Conservation (phyloP, 2,797 vertebrate species). For the Aulostomus chinensis region DNA sequence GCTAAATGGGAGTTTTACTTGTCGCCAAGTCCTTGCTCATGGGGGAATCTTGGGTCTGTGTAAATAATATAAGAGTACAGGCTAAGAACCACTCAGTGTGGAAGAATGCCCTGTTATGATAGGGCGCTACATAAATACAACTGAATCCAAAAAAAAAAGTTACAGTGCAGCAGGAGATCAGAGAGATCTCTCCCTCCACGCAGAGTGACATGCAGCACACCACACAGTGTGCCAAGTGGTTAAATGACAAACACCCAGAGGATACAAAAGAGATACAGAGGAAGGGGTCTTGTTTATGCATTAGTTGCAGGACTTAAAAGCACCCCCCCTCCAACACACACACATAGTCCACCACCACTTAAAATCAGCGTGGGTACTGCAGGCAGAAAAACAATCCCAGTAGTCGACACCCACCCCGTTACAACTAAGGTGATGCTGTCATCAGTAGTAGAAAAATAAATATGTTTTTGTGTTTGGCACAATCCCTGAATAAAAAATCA, state of each 20-base stretch:
- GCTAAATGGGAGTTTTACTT: no score
- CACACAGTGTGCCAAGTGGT: slow-evolving; percentile 39
- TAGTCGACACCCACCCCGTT: slow-evolving; percentile 16
- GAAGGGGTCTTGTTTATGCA: no score
- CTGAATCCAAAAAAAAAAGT: no score
- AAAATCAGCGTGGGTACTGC: slow-evolving; percentile 58
- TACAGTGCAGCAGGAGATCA: slow-evolving; percentile 24
- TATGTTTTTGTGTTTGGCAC: slow-evolving; percentile 22
- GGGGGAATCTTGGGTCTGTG: no score
- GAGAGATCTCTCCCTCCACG: neutral
- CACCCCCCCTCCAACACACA: no score
- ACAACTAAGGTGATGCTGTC: no score
- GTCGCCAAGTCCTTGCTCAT: no score
- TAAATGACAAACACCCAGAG: slow-evolving; percentile 34
- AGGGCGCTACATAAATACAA: no score
- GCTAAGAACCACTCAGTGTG: no score
- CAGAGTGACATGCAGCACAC: slow-evolving; percentile 15
- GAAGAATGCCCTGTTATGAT: no score
- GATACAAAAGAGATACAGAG: slow-evolving; percentile 49
- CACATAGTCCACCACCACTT: slow-evolving; percentile 48
- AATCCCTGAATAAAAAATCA: no score
- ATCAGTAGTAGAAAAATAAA: slow-evolving; percentile 40
- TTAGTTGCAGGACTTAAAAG: slow-evolving; percentile 59
- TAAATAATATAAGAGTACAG: no score
- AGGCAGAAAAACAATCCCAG: slow-evolving; percentile 47